Conservation (phyloP, 2,888 invertebrate species). For the Campaea margaritaria region DNA sequence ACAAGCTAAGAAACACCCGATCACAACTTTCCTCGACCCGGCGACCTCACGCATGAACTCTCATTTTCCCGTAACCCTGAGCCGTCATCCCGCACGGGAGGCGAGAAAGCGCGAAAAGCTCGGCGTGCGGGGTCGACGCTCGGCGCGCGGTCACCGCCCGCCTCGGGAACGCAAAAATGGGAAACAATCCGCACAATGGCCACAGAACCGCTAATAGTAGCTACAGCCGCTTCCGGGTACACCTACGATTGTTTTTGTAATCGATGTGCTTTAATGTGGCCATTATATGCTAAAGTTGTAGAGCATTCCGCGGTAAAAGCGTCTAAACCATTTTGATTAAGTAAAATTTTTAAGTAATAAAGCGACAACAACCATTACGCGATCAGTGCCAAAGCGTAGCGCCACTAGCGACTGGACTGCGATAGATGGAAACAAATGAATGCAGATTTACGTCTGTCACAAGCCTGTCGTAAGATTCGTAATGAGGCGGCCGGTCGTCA, state of each 20-base stretch:
- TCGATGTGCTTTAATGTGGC: slow-evolving; percentile 19
- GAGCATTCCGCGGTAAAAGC: too few species aligned
- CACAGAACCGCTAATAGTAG: background rate
- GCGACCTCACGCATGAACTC: slow-evolving; percentile 19
- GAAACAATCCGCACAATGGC: slow-evolving; percentile 33
- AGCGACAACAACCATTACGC: too few species aligned
- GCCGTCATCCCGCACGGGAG: slow-evolving; percentile 6
- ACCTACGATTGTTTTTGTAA: slow-evolving; percentile 33
- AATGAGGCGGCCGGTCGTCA: too few species aligned
- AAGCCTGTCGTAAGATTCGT: too few species aligned
- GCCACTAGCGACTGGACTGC: too few species aligned
- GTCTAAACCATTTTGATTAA: too few species aligned
- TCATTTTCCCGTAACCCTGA: slow-evolving; percentile 27
- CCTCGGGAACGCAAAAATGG: slow-evolving; percentile 34
- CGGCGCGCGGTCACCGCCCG: slow-evolving; percentile 39
- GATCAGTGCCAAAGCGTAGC: too few species aligned
- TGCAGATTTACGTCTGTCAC: too few species aligned
- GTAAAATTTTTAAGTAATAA: too few species aligned
- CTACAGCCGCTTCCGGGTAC: slow-evolving; percentile 25
- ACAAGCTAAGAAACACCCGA: background rate
- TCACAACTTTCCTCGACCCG: background rate
- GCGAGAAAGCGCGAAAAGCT: slow-evolving; percentile 26
- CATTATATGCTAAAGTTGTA: background rate
- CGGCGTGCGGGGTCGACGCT: slow-evolving; percentile 39
- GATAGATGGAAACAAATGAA: too few species aligned